Conservation (phyloP, 2,113 vertebrate species). For the Saimiri boliviensis region DNA sequence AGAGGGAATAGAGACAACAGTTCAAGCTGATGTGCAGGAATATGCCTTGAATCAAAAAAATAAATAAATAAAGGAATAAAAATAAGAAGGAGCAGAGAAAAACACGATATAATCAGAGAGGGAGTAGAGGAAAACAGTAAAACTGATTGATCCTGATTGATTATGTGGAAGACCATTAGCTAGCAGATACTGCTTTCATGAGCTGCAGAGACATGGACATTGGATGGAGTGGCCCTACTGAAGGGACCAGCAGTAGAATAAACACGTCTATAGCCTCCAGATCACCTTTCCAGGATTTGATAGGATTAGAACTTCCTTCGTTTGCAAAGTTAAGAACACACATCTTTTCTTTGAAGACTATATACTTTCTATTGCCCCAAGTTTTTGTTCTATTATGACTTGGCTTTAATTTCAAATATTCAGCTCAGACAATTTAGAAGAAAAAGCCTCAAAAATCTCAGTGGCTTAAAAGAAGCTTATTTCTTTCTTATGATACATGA, state of each 20-base stretch:
- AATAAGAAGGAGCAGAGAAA: neutral
- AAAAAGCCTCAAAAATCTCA: neutral
- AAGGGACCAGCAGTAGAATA: neutral
- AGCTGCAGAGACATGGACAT: neutral
- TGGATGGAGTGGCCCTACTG: neutral
- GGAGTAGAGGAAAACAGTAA: neutral
- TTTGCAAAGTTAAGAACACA: neutral
- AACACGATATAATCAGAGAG: neutral
- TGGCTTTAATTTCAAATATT: neutral
- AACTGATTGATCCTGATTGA: neutral
- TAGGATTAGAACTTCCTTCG: neutral
- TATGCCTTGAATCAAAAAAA: neutral
- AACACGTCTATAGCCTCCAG: fast-evolving
- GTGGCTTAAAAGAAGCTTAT: neutral
- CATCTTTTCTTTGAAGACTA: neutral
- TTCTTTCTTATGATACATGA: neutral
- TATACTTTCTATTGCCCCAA: neutral
- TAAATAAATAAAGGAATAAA: neutral
- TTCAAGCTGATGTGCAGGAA: neutral
- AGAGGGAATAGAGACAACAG: neutral
- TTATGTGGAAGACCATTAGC: neutral
- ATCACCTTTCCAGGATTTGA: neutral
- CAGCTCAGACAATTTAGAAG: neutral
- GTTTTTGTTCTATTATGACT: neutral
- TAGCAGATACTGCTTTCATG: neutral